A percentile compares a stretch with the other conserved stretches of the same genome.
phyloP scores from a whole-genome alignment of 2,888 invertebrate genomes.

The Philaethria dido region DNA sequence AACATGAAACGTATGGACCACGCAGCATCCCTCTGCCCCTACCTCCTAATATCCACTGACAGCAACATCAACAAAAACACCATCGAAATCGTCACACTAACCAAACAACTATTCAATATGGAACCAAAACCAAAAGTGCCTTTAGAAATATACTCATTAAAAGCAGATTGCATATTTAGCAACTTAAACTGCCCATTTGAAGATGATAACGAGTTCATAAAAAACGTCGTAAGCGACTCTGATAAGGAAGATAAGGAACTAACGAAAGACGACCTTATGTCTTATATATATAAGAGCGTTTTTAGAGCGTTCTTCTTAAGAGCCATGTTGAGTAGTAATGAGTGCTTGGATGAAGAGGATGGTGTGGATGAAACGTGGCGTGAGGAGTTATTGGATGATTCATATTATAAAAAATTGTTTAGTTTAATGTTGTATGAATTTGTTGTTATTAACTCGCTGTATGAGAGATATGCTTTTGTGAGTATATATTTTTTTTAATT shows the following conservation, averaged over 20 bases:
- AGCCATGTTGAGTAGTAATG: not conserved
- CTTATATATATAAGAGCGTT: conserved; percentile 48
- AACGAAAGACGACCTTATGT: conserved; percentile 48
- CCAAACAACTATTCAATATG: conserved; percentile 41
- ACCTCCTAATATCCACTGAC: conserved; percentile 22
- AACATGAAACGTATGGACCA: conserved; percentile 53
- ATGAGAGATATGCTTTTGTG: conserved; percentile 64
- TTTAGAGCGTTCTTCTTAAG: conserved; percentile 55
- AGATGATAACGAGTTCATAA: conserved; percentile 51
- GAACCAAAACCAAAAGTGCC: conserved; percentile 5
- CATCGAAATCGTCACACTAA: conserved; percentile 45
- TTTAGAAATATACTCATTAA: conserved; percentile 50
- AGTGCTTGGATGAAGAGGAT: conserved; percentile 3
- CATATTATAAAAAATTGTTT: conserved; percentile 49
- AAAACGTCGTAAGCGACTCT: conserved; percentile 40
- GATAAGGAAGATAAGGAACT: conserved; percentile 46
- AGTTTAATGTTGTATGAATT: conserved; percentile 53
- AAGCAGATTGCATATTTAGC: conserved; percentile 53
- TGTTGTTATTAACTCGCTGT: conserved; percentile 53
- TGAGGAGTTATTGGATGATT: conserved; percentile 43
- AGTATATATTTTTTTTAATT: conserved; percentile 49
- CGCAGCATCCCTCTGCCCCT: conserved; percentile 54
- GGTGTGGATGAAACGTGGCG: conserved; percentile 27
- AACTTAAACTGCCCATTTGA: conserved; percentile 59
- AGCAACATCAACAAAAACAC: conserved; percentile 23